phyloP scores from a whole-genome alignment of 2,797 vertebrate species.

The Melanotaenia trifasciata region DNA sequence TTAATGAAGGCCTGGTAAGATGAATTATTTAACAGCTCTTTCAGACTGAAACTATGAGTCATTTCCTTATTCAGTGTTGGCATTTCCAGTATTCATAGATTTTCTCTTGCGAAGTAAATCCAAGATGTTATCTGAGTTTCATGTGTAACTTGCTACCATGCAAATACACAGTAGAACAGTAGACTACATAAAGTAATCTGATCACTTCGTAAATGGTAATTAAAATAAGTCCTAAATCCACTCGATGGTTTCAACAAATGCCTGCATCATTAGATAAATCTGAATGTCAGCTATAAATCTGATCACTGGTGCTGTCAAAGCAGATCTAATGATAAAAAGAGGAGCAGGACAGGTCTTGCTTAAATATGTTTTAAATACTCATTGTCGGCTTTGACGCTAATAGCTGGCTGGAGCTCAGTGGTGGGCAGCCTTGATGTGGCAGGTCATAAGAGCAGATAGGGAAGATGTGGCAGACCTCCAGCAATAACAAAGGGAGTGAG shows the following conservation, averaged over 20 bases:
- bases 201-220: not conserved
- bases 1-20: constrained; percentile 56
- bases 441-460: constrained; percentile 83
- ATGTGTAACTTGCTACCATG: not conserved
- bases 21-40: constrained; percentile 54
- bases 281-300: constrained; percentile 39
- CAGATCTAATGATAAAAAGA: constrained; percentile 59
- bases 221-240: constrained; percentile 19
- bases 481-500: constrained; percentile 75
- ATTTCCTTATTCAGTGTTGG: constrained; percentile 43
- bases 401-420: constrained; percentile 66
- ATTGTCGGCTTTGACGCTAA: constrained; percentile 56
- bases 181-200: not conserved
- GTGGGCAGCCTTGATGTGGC: constrained; percentile 78
- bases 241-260: constrained; percentile 3
- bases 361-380: constrained; percentile 60
- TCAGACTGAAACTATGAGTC: constrained; percentile 54
- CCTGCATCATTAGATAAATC: constrained; percentile 6
- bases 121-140: not conserved
- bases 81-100: constrained; percentile 11
- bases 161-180: not conserved
- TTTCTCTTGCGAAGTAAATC: constrained; percentile 23
- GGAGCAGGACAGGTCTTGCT: constrained; percentile 63
- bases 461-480: constrained; percentile 83
- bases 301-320: constrained; percentile 13